A percentile compares a stretch with the other conserved stretches of the same genome.
phyloP scores from a whole-genome alignment of 2,113 vertebrate species.

The Ciconia stormi region DNA sequence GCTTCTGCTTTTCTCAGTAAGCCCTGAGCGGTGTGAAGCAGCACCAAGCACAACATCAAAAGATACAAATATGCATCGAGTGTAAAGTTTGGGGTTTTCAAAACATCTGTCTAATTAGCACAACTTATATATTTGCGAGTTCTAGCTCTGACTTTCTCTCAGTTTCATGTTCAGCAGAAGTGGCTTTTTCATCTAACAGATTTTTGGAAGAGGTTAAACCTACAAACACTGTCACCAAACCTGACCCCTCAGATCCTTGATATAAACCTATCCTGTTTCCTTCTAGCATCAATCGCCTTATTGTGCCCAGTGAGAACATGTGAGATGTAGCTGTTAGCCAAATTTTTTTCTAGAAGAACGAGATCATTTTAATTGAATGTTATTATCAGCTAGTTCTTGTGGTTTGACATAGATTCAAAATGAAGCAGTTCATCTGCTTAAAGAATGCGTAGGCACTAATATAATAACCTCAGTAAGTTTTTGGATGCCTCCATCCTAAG shows the following conservation, averaged over 20 bases:
- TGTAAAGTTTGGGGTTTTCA: not conserved
- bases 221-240: not conserved
- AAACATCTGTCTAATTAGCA: slow-evolving; percentile 51
- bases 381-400: slow-evolving; percentile 47
- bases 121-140: not conserved
- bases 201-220: not conserved
- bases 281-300: not conserved
- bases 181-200: not conserved
- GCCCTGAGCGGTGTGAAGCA: not conserved
- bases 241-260: not conserved
- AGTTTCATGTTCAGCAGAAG: not conserved
- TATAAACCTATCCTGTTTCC: slow-evolving; percentile 9
- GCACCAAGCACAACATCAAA: slow-evolving; percentile 48
- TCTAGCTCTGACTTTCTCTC: not conserved
- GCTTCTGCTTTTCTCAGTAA: slow-evolving; percentile 15
- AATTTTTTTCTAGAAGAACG: not conserved
- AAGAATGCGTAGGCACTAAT: not conserved
- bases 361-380: slow-evolving; percentile 35
- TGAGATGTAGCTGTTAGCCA: not conserved
- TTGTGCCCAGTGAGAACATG: not conserved
- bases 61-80: not conserved
- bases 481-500: slow-evolving; percentile 19
- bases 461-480: not conserved
- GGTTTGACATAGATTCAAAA: slow-evolving; percentile 45
- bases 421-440: slow-evolving; percentile 22